These are phyloP conservation scores for Drosophila pallidifrons DNA, from an alignment of 1,140 invertebrate species.

Conservation along the genomic window DNA sequence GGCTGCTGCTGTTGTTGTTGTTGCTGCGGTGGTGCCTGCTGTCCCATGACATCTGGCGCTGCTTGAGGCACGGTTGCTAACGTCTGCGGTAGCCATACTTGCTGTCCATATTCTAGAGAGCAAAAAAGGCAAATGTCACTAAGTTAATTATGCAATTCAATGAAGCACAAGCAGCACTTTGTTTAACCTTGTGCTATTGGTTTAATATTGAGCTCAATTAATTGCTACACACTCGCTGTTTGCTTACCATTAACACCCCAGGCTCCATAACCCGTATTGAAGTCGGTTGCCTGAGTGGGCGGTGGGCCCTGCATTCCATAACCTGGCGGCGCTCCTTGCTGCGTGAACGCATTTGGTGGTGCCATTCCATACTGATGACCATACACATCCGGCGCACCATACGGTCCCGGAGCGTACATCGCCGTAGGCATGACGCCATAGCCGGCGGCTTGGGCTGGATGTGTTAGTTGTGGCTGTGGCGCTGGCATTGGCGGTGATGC, in stretches of 20 bases:
- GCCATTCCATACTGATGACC: slow-evolving; percentile 69
- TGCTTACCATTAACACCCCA: slow-evolving; percentile 75
- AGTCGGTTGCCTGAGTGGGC: slow-evolving; percentile 47
- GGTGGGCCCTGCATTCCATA: slow-evolving; percentile 67
- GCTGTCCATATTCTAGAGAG: slow-evolving; percentile 66
- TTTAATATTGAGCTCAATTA: no score
- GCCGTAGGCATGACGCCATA: slow-evolving; percentile 65
- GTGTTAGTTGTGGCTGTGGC: slow-evolving; percentile 43
- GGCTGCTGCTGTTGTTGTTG: slow-evolving; percentile 30
- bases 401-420: slow-evolving; percentile 62
- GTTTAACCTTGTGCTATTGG: neutral
- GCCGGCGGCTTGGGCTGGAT: slow-evolving; percentile 39
- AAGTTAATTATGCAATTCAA: neutral
- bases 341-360: slow-evolving; percentile 57
- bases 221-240: neutral
- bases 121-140: neutral
- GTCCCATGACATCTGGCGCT: slow-evolving; percentile 33
- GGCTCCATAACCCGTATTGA: slow-evolving; percentile 63
- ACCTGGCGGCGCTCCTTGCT: slow-evolving; percentile 54
- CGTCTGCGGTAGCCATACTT: slow-evolving; percentile 67
- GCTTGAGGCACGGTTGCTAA: slow-evolving; percentile 42
- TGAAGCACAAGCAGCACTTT: neutral
- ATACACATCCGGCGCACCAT: slow-evolving; percentile 61
- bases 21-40: slow-evolving; percentile 12
- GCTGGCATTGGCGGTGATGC: slow-evolving; percentile 65